Evolutionary conservation across 2,113 vertebrate genomes (phyloP).

Genomic region (Rutilus rutilus): DNA sequence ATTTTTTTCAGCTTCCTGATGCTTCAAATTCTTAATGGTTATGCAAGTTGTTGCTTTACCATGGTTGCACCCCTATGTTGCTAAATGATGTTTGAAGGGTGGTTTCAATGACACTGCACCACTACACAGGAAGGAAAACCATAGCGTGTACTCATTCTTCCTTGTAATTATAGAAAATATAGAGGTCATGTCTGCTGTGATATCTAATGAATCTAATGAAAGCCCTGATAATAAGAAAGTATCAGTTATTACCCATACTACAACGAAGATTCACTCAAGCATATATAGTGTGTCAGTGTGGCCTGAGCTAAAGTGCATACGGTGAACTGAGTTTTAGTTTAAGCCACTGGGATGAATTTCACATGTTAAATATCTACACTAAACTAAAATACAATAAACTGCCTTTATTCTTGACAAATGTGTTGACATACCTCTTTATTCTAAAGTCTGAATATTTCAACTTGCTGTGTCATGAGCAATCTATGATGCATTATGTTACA

Average conservation of each 20-base stretch:
- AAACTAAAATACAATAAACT: background rate
- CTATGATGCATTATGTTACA: background rate
- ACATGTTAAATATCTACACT: background rate
- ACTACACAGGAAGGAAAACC: slow-evolving; percentile 10
- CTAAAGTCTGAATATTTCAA: background rate
- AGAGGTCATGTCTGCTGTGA: background rate
- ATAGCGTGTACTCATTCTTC: background rate
- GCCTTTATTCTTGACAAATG: background rate
- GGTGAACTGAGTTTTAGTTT: background rate
- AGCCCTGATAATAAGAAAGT: background rate
- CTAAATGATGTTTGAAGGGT: background rate
- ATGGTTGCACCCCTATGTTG: background rate
- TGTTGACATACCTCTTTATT: background rate
- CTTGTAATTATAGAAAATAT: background rate
- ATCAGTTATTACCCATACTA: background rate
- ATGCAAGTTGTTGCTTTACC: background rate
- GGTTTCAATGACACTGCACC: background rate
- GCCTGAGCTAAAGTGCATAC: background rate
- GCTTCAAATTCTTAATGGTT: background rate
- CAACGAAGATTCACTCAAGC: background rate
- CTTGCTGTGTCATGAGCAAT: background rate
- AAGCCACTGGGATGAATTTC: background rate
- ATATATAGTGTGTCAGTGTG: background rate
- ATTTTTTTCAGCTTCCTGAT: background rate
- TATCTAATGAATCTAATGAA: background rate